Percentiles rank a stretch among this genome's conserved stretches.
These are phyloP conservation scores for Tenrec ecaudatus DNA, from an alignment of 2,113 vertebrate species.

Conservation along the genomic window DNA sequence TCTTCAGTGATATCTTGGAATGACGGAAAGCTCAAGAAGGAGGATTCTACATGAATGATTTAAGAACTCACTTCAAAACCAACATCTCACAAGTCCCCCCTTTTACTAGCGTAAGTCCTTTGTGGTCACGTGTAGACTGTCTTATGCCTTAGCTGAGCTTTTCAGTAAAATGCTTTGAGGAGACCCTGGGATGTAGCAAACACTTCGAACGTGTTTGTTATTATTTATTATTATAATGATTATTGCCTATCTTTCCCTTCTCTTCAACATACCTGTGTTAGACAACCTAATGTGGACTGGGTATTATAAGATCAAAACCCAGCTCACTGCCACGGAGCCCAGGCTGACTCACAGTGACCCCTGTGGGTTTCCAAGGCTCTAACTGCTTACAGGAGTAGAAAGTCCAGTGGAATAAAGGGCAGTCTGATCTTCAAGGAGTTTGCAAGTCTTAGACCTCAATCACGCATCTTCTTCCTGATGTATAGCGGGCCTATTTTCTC, in stretches of 20 bases:
- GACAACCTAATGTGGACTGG: neutral
- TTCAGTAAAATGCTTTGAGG: neutral
- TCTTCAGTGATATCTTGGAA: neutral
- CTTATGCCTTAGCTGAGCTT: neutral
- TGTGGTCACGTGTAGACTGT: neutral
- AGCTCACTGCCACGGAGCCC: no score
- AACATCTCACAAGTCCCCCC: neutral
- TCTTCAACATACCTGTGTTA: neutral
- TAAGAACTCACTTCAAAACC: constrained; percentile 6
- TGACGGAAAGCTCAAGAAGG: neutral
- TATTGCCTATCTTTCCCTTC: neutral
- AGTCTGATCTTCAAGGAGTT: neutral
- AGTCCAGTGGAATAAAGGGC: neutral
- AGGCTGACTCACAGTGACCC: no score
- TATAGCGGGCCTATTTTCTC: neutral
- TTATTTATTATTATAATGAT: no score
- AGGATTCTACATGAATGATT: neutral
- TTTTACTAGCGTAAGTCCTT: neutral
- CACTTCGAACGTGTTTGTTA: neutral
- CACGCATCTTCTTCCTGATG: neutral
- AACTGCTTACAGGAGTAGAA: no score
- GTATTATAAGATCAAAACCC: no score
- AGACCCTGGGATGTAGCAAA: neutral
- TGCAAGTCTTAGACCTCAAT: neutral
- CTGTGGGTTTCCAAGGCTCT: neutral